phyloP scores from a whole-genome alignment of 1,140 invertebrate genomes.

The Drosophila yakuba region DNA sequence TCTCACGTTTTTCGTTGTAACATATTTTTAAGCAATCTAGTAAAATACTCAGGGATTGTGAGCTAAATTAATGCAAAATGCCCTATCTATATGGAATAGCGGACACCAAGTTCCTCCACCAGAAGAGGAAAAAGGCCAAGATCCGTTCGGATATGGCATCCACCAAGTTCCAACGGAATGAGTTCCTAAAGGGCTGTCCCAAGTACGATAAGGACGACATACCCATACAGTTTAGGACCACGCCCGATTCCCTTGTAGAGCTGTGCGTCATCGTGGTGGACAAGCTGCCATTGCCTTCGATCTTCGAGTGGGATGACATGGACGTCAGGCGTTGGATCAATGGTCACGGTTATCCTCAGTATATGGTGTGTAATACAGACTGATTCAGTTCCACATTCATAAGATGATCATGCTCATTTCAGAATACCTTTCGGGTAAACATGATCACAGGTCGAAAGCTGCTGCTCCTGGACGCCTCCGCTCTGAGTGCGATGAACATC shows the following conservation, averaged over 20 bases:
- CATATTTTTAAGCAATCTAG: constrained; percentile 10
- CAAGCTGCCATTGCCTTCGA: constrained; percentile 51
- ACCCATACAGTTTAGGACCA: constrained; percentile 57
- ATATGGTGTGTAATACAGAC: constrained; percentile 48
- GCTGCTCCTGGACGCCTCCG: constrained; percentile 66
- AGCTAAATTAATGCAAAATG: constrained; percentile 40
- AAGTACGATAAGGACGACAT: constrained; percentile 57
- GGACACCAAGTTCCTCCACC: constrained; percentile 61
- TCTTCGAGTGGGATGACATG: constrained; percentile 63
- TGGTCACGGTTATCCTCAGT: constrained; percentile 65
- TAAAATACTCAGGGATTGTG: neutral
- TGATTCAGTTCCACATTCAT: neutral
- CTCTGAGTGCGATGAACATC: constrained; percentile 69
- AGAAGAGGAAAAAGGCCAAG: neutral
- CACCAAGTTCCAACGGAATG: constrained; percentile 41
- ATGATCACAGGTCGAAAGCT: constrained; percentile 62
- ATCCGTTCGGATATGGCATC: constrained; percentile 3
- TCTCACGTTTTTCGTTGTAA: neutral
- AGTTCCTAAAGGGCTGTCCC: constrained; percentile 10
- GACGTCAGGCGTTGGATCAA: constrained; percentile 61
- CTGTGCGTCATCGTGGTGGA: constrained; percentile 55
- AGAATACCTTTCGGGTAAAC: constrained; percentile 71
- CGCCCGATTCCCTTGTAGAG: constrained; percentile 47
- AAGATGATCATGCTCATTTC: neutral
- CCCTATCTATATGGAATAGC: constrained; percentile 67